Conservation (phyloP, 2,113 vertebrate species). For the Odontophorus gujanensis region DNA sequence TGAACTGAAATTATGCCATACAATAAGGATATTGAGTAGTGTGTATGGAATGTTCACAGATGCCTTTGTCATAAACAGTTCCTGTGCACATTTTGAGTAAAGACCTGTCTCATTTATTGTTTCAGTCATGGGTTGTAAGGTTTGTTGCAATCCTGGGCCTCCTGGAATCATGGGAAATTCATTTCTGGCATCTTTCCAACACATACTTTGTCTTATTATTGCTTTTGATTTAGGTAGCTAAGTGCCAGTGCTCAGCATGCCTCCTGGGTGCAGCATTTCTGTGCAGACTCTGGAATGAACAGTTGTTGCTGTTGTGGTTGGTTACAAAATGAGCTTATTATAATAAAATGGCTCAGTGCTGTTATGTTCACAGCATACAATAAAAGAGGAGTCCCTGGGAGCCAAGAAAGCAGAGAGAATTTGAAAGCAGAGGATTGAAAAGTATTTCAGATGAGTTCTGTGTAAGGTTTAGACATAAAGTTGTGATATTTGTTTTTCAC, state of each 20-base stretch:
- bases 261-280: not conserved
- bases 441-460: not conserved
- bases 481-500: not conserved
- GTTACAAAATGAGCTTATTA: slow-evolving; percentile 36
- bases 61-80: not conserved
- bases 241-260: not conserved
- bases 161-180: not conserved
- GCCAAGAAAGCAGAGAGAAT: not conserved
- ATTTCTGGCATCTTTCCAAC: slow-evolving; percentile 1
- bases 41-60: not conserved
- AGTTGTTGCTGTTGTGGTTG: slow-evolving; percentile 42
- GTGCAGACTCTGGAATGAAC: slow-evolving; percentile 4
- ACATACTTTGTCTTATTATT: not conserved
- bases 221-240: slow-evolving; percentile 20
- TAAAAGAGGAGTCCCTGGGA: slow-evolving; percentile 13
- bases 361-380: not conserved
- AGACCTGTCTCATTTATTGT: not conserved
- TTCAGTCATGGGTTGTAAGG: not conserved
- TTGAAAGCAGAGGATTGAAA: not conserved
- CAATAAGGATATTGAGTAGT: not conserved
- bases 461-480: not conserved
- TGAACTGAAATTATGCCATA: not conserved
- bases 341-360: slow-evolving; percentile 11
- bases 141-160: not conserved
- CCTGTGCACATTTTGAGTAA: not conserved